phyloP scores from a whole-genome alignment of 2,113 vertebrate species.

The Scytalopus superciliaris region DNA sequence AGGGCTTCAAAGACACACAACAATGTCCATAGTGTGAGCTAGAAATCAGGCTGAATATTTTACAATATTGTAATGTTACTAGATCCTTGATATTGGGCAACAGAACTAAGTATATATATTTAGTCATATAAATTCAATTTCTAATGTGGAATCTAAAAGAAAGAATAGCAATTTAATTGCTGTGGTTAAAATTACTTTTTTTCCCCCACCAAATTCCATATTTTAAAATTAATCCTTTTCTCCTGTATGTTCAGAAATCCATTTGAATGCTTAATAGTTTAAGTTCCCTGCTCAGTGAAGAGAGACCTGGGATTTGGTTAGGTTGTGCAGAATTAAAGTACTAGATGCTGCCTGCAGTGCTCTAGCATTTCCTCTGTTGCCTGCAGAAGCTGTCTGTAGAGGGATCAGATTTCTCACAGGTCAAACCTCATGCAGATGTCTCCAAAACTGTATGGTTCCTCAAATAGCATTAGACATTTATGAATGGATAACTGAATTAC shows the following conservation, averaged over 20 bases:
- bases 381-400: neutral
- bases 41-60: neutral
- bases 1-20: neutral
- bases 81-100: rapidly evolving
- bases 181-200: neutral
- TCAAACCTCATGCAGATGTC: neutral
- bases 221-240: neutral
- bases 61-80: rapidly evolving
- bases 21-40: neutral
- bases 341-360: neutral
- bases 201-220: neutral
- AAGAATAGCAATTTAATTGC: neutral
- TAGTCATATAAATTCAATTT: neutral
- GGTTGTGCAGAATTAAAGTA: neutral
- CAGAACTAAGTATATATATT: neutral
- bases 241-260: neutral
- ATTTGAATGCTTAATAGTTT: neutral
- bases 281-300: neutral
- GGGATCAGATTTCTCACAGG: neutral
- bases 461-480: neutral
- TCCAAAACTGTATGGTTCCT: neutral
- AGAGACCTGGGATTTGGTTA: neutral
- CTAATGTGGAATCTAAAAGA: neutral
- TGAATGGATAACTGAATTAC: neutral
- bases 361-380: neutral